Conservation (phyloP, 2,888 invertebrate genomes). For the Philaethria dido region DNA sequence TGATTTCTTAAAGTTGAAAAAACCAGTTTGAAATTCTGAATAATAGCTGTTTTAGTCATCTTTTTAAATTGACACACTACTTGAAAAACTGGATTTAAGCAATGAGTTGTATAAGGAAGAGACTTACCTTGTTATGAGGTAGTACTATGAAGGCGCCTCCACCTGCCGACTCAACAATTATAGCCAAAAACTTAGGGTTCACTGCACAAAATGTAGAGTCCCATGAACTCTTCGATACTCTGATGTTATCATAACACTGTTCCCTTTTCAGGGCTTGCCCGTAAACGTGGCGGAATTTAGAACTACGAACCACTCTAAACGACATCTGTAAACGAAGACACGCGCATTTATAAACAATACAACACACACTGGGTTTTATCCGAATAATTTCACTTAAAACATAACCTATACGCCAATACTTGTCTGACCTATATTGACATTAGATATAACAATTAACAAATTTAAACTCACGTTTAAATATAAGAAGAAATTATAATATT, state of each 20-base stretch:
- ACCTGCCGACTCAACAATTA: conserved; percentile 98
- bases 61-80: conserved; percentile 18
- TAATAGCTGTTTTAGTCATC: conserved; percentile 19
- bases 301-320: conserved; percentile 98
- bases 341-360: conserved; percentile 67
- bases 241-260: conserved; percentile 98
- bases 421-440: conserved; percentile 81
- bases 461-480: conserved; percentile 74
- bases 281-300: conserved; percentile 98
- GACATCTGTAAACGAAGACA: conserved; percentile 89
- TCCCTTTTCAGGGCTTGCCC: conserved; percentile 96
- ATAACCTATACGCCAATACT: conserved; percentile 74
- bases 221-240: conserved; percentile 99
- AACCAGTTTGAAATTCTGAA: conserved; percentile 9
- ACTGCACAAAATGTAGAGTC: conserved; percentile 99
- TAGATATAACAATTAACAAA: conserved; percentile 56
- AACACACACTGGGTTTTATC: conserved; percentile 61
- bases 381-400: conserved; percentile 70
- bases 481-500: conserved; percentile 66
- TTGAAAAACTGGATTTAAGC: conserved; percentile 18
- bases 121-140: conserved; percentile 93
- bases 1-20: neutral
- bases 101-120: conserved; percentile 14
- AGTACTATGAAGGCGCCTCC: conserved; percentile 98
- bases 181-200: conserved; percentile 98